A percentile compares a stretch with the other conserved stretches of the same genome.
Evolutionary conservation across 2,888 invertebrate genomes (phyloP).

Genomic region (Tenthredo amoena): DNA sequence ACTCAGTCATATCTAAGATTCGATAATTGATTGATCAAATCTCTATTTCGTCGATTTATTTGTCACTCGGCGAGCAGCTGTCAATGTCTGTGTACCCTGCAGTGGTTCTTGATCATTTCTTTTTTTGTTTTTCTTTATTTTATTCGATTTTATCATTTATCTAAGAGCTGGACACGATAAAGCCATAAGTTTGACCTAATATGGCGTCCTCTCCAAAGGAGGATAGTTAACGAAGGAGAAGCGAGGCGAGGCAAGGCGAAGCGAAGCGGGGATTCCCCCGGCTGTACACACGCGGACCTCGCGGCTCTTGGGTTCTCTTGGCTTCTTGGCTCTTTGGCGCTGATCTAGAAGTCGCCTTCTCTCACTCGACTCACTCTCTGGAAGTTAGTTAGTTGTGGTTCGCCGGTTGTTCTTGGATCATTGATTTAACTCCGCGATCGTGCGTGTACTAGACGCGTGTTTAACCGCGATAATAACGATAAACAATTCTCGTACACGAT

Average conservation of each 20-base stretch:
- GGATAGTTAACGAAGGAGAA: not conserved
- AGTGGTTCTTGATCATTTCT: not conserved
- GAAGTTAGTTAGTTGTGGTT: slow-evolving; percentile 44
- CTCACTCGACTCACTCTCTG: slow-evolving; percentile 50
- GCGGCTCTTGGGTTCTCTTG: slow-evolving; percentile 62
- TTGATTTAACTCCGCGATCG: slow-evolving; percentile 5
- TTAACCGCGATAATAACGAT: not conserved
- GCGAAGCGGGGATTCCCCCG: slow-evolving; percentile 53
- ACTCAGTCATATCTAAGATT: not conserved
- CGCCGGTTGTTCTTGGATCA: slow-evolving; percentile 38
- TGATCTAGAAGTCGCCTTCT: slow-evolving; percentile 18
- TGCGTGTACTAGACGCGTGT: not conserved
- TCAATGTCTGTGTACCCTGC: not conserved
- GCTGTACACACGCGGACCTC: slow-evolving; percentile 67
- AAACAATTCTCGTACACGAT: not conserved
- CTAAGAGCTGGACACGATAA: slow-evolving; percentile 67
- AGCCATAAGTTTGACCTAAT: slow-evolving; percentile 77
- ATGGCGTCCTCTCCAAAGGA: slow-evolving; percentile 70
- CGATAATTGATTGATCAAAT: not conserved
- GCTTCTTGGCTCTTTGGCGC: slow-evolving; percentile 55
- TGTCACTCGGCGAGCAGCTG: not conserved
- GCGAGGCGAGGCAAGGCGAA: not conserved
- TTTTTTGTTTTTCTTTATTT: not conserved
- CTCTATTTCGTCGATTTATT: not conserved
- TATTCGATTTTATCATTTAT: slow-evolving; percentile 1